Percentiles rank a stretch among this genome's conserved stretches.
These are phyloP conservation scores for Cebidichthys violaceus DNA, from an alignment of 2,113 vertebrate genomes.

Conservation along the genomic window DNA sequence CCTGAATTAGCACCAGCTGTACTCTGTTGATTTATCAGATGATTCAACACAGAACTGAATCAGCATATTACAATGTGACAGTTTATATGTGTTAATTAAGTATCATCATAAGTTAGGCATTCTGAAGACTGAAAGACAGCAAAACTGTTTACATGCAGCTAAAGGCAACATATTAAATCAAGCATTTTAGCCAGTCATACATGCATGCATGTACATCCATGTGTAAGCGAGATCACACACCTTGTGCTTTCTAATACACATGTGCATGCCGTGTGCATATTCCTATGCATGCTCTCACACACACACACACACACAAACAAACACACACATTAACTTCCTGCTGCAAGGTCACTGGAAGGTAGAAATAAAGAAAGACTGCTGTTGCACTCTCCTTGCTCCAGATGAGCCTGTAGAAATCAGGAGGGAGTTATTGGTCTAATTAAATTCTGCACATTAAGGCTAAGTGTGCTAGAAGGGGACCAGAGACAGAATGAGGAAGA, in stretches of 20 bases:
- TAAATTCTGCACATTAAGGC: conserved; percentile 72
- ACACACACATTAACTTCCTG: conserved; percentile 37
- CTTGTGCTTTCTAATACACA: not conserved
- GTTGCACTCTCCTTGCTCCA: conserved; percentile 70
- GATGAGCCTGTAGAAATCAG: conserved; percentile 71
- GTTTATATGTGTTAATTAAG: conserved; percentile 11
- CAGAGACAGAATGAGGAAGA: conserved; percentile 1
- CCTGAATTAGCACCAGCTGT: conserved; percentile 30
- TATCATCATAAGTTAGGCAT: not conserved
- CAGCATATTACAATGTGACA: conserved; percentile 1
- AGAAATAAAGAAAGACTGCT: conserved; percentile 32
- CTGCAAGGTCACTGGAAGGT: conserved; percentile 70
- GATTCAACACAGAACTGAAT: conserved; percentile 19
- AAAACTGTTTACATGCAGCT: not conserved
- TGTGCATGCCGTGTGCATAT: conserved; percentile 7
- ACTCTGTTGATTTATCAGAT: conserved; percentile 14
- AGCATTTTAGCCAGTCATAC: not conserved
- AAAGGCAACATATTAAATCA: not conserved
- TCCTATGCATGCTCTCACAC: not conserved
- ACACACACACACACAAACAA: not conserved
- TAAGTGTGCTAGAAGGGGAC: conserved; percentile 45
- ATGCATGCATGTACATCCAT: conserved; percentile 1
- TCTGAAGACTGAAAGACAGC: conserved; percentile 7
- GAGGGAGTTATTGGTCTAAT: conserved; percentile 77
- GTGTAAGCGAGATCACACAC: not conserved